Base-by-base conservation (phyloP, 2,797 vertebrate species). In the Syngnathus rostellatus region DNA sequence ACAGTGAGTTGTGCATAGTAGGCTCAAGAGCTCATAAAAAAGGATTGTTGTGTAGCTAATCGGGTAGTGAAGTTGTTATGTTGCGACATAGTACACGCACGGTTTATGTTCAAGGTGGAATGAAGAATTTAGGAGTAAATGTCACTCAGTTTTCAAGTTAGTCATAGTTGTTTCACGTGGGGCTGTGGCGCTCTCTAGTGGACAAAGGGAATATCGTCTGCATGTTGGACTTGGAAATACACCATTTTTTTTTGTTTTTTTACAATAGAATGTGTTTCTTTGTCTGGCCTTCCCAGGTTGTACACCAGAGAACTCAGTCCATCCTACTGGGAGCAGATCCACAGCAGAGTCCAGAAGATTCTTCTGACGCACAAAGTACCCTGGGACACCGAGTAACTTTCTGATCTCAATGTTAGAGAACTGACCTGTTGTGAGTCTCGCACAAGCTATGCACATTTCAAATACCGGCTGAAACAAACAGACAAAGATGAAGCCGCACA, bases 281-380 rank as follows among this genome's bases (percentile, higher is more conserved):
- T 76, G 8, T 64, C 25, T 73, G 17, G 66, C 63, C 58, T 64
- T 41, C 63, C 19, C 81, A 98, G 96, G 70, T 92, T 95, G 79
- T 88, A 83, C 74, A 86, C 85, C 80, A 77, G 81, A 74, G 89
- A 87, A 74, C 86, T 82, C 80, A 86, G 89, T 84, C 89, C 92
- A 53, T 87, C 92, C 65, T 93, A 93, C 81, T 92, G 91, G 65
- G 89, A 96, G 66, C 91, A 97, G 84, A 98, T 98, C 81, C 97
- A 98, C 81, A 88, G 86, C 43, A 81, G 96, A 75, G 93, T 99
- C 74, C 93, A 93, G 89, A 94, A 85, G 78, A 89, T 98, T 81
- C 90, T 99, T 73, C 92, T 87, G 85, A 94, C 92, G 16, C 93
- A 95, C 83, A 88, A 89, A 76, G 78, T 89, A 64, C 89, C 83